These are phyloP conservation scores for Holcopasites calliopsidis DNA, from an alignment of 1,140 invertebrate genomes.

Conservation along the genomic window DNA sequence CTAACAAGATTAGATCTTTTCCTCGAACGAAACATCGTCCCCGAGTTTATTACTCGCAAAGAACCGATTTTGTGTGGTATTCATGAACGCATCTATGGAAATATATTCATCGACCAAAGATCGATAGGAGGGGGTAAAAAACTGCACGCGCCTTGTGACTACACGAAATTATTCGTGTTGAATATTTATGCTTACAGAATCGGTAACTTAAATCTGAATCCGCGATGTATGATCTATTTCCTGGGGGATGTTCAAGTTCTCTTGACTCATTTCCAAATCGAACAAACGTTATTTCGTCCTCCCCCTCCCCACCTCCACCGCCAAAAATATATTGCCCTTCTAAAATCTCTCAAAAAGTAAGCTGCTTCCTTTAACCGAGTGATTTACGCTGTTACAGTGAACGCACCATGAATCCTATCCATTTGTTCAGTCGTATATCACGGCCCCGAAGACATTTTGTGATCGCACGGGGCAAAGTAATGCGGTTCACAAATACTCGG, in stretches of 20 bases:
- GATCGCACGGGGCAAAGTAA: background rate
- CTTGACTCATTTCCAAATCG: no score
- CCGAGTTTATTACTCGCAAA: background rate
- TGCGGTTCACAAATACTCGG: background rate
- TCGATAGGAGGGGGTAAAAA: background rate
- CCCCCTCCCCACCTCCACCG: no score
- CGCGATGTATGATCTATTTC: background rate
- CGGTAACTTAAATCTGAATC: background rate
- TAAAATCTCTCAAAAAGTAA: no score
- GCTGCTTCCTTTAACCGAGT: background rate
- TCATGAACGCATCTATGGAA: background rate
- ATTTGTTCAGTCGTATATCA: background rate
- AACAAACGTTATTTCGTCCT: background rate
- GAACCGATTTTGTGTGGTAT: background rate
- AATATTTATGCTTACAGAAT: background rate
- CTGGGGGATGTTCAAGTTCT: background rate
- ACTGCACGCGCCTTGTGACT: no score
- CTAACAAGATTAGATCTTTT: background rate
- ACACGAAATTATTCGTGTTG: constrained; percentile 1
- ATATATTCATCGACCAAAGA: background rate
- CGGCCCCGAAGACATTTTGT: background rate
- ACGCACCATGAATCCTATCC: background rate
- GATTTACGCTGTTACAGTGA: background rate
- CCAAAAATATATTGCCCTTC: no score
- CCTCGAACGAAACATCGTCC: background rate